These are phyloP conservation scores for Stenurella melanura DNA, from an alignment of 2,888 invertebrate species.

Conservation along the genomic window DNA sequence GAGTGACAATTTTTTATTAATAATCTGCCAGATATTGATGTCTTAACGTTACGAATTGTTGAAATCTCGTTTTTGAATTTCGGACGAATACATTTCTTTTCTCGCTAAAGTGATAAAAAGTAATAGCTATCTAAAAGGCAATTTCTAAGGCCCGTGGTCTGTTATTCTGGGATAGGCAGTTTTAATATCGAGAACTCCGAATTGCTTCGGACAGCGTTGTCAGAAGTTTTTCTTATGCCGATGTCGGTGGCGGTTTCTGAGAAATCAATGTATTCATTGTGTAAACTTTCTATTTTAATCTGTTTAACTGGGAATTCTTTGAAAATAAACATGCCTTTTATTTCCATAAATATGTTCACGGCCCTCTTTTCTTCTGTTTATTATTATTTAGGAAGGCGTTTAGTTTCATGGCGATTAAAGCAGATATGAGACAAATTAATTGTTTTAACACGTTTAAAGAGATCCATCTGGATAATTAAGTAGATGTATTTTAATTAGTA, in stretches of 20 bases:
- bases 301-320: not conserved
- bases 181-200: slow-evolving; percentile 7
- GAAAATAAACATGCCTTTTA: not conserved
- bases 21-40: not conserved
- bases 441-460: not conserved
- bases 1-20: not conserved
- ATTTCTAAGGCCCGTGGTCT: slow-evolving; percentile 1
- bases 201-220: slow-evolving; percentile 2
- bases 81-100: not conserved
- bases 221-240: slow-evolving; percentile 3
- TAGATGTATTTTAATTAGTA: not conserved
- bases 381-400: not conserved
- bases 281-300: slow-evolving; percentile 5
- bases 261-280: slow-evolving; percentile 5
- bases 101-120: not conserved
- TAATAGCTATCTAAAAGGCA: slow-evolving; percentile 7
- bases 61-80: not conserved
- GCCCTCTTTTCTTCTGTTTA: not conserved
- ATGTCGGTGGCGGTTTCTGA: not conserved
- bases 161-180: slow-evolving; percentile 1
- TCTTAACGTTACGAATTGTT: not conserved
- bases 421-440: not conserved
- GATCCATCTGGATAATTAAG: not conserved
- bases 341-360: not conserved
- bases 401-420: not conserved